These are phyloP conservation scores for Micronisus gabar DNA, from an alignment of 2,113 vertebrate species.

Conservation along the genomic window DNA sequence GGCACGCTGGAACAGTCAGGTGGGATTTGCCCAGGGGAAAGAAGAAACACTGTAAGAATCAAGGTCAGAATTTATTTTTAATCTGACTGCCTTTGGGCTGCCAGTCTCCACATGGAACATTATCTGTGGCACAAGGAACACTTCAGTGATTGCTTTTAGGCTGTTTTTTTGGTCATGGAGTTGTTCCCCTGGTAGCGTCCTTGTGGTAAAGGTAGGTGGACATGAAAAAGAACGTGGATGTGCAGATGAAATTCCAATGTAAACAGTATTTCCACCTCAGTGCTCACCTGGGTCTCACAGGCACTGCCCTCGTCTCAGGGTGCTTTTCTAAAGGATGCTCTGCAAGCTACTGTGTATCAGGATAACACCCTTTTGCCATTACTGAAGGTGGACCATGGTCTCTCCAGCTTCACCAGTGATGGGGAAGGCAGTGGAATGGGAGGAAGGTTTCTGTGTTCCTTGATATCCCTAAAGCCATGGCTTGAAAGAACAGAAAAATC, in stretches of 20 bases:
- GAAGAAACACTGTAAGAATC: neutral
- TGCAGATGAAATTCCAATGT: neutral
- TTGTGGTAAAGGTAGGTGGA: neutral
- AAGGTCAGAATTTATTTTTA: neutral
- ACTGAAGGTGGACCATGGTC: neutral
- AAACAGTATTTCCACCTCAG: neutral
- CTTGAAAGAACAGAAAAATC: neutral
- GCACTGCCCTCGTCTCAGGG: neutral
- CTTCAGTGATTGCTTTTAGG: neutral
- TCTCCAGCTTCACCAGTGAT: neutral
- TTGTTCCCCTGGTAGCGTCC: neutral
- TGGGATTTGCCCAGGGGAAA: neutral
- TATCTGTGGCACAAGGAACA: neutral
- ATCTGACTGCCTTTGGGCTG: neutral
- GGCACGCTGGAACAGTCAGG: neutral
- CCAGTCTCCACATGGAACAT: neutral
- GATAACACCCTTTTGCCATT: neutral
- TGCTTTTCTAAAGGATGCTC: neutral
- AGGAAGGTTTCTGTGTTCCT: neutral
- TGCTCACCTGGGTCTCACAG: neutral
- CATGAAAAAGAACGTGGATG: neutral
- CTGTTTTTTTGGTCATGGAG: neutral
- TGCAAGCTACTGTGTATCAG: neutral
- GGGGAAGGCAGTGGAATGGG: neutral
- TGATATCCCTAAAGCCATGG: neutral